Evolutionary conservation across 2,113 vertebrate species (phyloP).

Genomic region (Noctilio leporinus): DNA sequence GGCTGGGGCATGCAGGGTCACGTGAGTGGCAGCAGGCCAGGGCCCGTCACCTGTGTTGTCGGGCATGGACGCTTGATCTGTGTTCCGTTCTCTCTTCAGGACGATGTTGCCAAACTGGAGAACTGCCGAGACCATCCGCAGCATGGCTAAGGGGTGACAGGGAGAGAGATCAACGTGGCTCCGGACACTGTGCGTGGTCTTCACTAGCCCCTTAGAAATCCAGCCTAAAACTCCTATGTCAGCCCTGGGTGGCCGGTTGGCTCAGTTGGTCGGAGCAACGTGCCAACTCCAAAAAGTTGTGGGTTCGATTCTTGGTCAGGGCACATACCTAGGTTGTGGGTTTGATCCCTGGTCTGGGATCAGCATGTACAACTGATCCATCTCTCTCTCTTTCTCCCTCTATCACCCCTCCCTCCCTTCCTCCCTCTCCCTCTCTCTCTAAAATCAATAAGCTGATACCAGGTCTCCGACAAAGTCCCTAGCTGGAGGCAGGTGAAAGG

Average conservation of each 20-base stretch:
- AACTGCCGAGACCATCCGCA: conserved; percentile 87
- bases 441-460: too few relatives aligned
- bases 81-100: conserved; percentile 88
- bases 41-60: conserved; percentile 85
- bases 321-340: too few relatives aligned
- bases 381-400: too few relatives aligned
- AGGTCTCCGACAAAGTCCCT: too few relatives aligned
- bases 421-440: too few relatives aligned
- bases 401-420: too few relatives aligned
- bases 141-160: conserved; percentile 74
- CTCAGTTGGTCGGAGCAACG: too few relatives aligned
- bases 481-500: too few relatives aligned
- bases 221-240: not conserved
- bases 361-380: too few relatives aligned
- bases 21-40: not conserved
- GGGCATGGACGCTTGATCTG: conserved; percentile 91
- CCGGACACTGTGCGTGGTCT: rapidly evolving
- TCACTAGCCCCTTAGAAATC: not conserved
- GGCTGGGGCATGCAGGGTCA: rapidly evolving
- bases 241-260: not conserved
- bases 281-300: too few relatives aligned
- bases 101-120: conserved; percentile 91
- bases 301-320: too few relatives aligned
- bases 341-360: too few relatives aligned
- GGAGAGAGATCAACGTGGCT: not conserved